Evolutionary conservation across 2,113 vertebrate genomes (phyloP).

Genomic region (Tenrec ecaudatus): DNA sequence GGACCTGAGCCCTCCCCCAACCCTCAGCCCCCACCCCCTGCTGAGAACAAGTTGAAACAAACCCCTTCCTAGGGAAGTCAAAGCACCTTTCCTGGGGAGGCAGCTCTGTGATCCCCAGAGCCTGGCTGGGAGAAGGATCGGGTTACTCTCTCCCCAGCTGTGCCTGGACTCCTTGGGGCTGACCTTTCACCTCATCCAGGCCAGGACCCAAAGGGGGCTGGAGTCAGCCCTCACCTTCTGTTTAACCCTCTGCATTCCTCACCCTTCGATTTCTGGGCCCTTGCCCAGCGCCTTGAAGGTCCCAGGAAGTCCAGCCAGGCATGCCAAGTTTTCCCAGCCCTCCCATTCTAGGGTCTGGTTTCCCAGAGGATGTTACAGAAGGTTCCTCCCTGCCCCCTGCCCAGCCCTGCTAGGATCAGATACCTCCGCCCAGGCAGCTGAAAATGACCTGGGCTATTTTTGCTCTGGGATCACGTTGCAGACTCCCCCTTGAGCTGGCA

Average conservation of each 20-base stretch:
- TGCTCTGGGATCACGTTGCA: slow-evolving; percentile 79
- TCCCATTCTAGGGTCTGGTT: slow-evolving; percentile 67
- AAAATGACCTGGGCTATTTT: slow-evolving; percentile 85
- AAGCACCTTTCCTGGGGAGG: slow-evolving; percentile 80
- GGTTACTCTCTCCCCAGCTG: slow-evolving; percentile 79
- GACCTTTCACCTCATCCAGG: slow-evolving; percentile 83
- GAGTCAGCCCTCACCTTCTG: slow-evolving; percentile 72
- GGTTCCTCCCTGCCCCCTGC: slow-evolving; percentile 76
- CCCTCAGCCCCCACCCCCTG: slow-evolving; percentile 17
- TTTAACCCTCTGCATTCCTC: slow-evolving; percentile 78
- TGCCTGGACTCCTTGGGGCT: slow-evolving; percentile 77
- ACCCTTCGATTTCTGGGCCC: slow-evolving; percentile 45
- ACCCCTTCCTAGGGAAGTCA: slow-evolving; percentile 75
- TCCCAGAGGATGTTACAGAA: slow-evolving; percentile 72
- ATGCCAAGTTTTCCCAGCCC: slow-evolving; percentile 60
- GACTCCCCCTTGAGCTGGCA: slow-evolving; percentile 78
- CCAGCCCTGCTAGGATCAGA: slow-evolving; percentile 78
- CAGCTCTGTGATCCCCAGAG: slow-evolving; percentile 70
- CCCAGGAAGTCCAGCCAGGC: slow-evolving; percentile 58
- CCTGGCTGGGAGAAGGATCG: slow-evolving; percentile 71
- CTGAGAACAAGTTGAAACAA: slow-evolving; percentile 72
- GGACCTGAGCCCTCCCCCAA: slow-evolving; percentile 27
- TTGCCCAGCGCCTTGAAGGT: neutral
- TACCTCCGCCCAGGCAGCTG: slow-evolving; percentile 82
- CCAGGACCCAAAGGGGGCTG: slow-evolving; percentile 77